Base-by-base conservation (phyloP, 2,113 vertebrate species). In the Odobenus rosmarus region DNA sequence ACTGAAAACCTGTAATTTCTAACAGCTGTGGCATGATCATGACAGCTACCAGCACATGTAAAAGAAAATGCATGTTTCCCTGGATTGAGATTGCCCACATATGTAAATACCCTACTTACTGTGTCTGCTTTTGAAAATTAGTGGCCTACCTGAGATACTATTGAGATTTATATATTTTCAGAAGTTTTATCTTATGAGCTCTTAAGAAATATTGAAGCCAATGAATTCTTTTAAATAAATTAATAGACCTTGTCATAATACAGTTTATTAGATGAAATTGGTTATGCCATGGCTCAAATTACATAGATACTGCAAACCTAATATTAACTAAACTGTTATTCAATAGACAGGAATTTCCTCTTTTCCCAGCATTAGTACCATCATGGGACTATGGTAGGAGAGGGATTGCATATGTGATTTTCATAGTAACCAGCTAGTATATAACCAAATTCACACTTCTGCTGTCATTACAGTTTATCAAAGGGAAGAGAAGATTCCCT, bases 1-100 rank as follows among this genome's bases (percentile, higher is more conserved):
- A 95, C 59, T 49, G 64, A 97, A 98, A 98, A 96, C 97, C 95
- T 97, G 81, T 96, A 98, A 98, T 98, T 99, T 98, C 96, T 97
- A 98, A 96, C 96, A 98, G 97, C 97, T 98, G 93, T 97, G 81
- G 86, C 96, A 97, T 33, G 33, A 97, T 90, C 64, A 79, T 88
- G 90, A 94, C 74, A 98, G 87, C 90, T 90, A 94, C 64, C 23
- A 97, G 79, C 53, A 83, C 72, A 24, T 96, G 53, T 83, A 96
- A 97, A 98, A 94, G 61, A 76, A 93, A 97, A 97, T 46, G 88
- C 83, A 83, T 28, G 3, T 91, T 97, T 81, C 39, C 36, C 62
- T 80, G 89, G 31, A 95, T n/a, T 84, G 59, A 79, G 62, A 74
- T 94, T 96, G 39, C 80, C 26, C 26, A 31, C 24, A 64, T 86